Evolutionary conservation across 2,888 invertebrate genomes (phyloP), one percentile per base, ranked within the genome.

Genomic region (Troides oblongomaculatus): DNA sequence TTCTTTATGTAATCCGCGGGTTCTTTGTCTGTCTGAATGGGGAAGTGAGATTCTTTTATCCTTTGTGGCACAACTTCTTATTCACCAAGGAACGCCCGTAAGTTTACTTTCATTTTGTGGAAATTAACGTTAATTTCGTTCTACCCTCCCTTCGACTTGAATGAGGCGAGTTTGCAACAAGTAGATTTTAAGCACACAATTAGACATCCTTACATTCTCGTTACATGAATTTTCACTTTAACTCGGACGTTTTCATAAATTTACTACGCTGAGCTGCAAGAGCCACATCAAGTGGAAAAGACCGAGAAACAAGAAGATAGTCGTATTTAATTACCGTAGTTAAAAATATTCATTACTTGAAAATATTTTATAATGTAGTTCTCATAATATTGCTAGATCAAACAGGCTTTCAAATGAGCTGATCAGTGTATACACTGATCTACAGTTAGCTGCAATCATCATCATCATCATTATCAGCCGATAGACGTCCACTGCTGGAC

Each of bases 51-150:
- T 60, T 66, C 50, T 61, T 61, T 61, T 61, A 53, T 66, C 43
- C 53, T 61, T 39, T 39, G 39, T 39, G 39, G 39, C 39, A 39
- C 39, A 39, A 36, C 57, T 63, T 57, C 63, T 68, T 57, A 57
- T 46, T 53, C 17, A 64, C 57, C 46, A 68, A 62, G 58, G 30
- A 58, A 58, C 36, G 46, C 62, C 36, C 60, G 17, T 36, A 56
- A 64, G 56, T 64, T 69, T 56, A 23, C 53, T 36, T 60, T 60
- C 56, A 39, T 60, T 39, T 50, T 39, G 62, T 25, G 7, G 14
- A 64, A 64, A 56, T 69, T 64, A 64, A 53, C 43, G 60, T 61
- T 64, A 61, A 69, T 69, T 69, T 61, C 50, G 23, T 64, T 39
- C 64, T 43, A 53, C 58, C n/a, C 57, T 18, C 21, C 8, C 21